Evolutionary conservation across 2,888 invertebrate species (phyloP), one percentile per base, ranked within the genome.

Genomic region (Cordilura impudica): DNA sequence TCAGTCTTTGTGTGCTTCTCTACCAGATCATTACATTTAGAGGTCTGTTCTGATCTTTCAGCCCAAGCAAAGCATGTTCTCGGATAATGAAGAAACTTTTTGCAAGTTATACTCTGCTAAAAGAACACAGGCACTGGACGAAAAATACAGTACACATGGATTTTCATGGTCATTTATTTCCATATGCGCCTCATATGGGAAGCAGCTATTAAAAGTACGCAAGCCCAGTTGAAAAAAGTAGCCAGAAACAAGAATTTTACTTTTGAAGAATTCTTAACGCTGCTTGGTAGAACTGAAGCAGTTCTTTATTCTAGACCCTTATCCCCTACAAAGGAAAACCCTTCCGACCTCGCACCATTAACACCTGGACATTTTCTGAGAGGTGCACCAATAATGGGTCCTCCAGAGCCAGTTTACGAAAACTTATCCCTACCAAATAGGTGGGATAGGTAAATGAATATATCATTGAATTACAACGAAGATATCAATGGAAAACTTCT

Each of bases 311-410:
- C 45, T 3, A 16, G 29, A 26, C 74, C 72, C 0, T 7, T 73
- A 10, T 73, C 35, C 5, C 21, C 56, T 2, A 51, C 69, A 21
- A 63, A 69, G 1, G 70, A 69, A 39, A 58, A 67, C 16, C 63
- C 51, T 1, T n/a, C 47, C 7, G 78, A 78, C 14, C 8, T 70
- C 5, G 1, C 31, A 2, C 54, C 69, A 1, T 23, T 76, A 7
- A 77, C 71, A 10, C 67, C 78, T 1, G 78, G 73, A 12, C 69
- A 78, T 23, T 78, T 78, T 26, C 19, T 78, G 10, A n/a, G 51
- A 4, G 63, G 78, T 6, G 51, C 58, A 4, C 73, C 69, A 4
- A 26, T 73, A 0, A 19, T 61, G 1, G 60, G 49, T 39, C 53
- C 26, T 10, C 16, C 63, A 1, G 72, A 78, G 16, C 6, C 31